Evolutionary conservation across 2,113 vertebrate species (phyloP).

Genomic region (Collichthys lucidus): DNA sequence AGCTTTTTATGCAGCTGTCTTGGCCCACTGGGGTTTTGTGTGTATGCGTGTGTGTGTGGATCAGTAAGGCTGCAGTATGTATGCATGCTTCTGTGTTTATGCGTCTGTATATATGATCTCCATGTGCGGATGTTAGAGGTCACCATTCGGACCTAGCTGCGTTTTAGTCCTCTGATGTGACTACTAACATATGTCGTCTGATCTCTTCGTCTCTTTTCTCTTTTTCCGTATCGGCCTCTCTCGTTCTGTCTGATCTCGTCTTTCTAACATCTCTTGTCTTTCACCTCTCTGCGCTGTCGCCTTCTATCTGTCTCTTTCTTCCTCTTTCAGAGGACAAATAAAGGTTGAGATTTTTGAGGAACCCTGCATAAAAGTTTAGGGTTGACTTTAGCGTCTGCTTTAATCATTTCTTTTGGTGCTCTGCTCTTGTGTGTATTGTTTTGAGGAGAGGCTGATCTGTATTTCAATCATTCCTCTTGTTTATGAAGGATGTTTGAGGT

Average conservation of each 20-base stretch:
- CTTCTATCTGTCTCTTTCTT: constrained; percentile 20
- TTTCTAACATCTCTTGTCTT: constrained; percentile 56
- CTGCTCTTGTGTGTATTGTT: constrained; percentile 11
- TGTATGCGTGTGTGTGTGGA: constrained; percentile 19
- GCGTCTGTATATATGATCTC: not conserved
- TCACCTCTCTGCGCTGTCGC: constrained; percentile 24
- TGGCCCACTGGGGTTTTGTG: constrained; percentile 37
- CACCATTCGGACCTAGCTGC: constrained; percentile 25
- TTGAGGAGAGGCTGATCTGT: constrained; percentile 3
- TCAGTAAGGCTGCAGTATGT: constrained; percentile 1
- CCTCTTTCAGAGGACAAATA: constrained; percentile 25
- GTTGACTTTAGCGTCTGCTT: constrained; percentile 39
- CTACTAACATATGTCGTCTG: constrained; percentile 64
- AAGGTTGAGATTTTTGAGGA: constrained; percentile 27
- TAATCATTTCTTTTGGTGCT: constrained; percentile 28
- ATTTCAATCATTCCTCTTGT: constrained; percentile 11
- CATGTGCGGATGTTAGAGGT: constrained; percentile 31
- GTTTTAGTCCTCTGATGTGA: constrained; percentile 42
- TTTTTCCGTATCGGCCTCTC: constrained; percentile 32
- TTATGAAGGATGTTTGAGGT: constrained; percentile 9
- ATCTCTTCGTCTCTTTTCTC: constrained; percentile 54
- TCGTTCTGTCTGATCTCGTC: constrained; percentile 60
- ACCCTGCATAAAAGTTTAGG: constrained; percentile 16
- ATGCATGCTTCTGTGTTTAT: constrained; percentile 5
- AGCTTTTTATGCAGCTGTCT: constrained; percentile 68